phyloP scores from a whole-genome alignment of 2,113 vertebrate genomes.

The Hirundichthys speculiger region DNA sequence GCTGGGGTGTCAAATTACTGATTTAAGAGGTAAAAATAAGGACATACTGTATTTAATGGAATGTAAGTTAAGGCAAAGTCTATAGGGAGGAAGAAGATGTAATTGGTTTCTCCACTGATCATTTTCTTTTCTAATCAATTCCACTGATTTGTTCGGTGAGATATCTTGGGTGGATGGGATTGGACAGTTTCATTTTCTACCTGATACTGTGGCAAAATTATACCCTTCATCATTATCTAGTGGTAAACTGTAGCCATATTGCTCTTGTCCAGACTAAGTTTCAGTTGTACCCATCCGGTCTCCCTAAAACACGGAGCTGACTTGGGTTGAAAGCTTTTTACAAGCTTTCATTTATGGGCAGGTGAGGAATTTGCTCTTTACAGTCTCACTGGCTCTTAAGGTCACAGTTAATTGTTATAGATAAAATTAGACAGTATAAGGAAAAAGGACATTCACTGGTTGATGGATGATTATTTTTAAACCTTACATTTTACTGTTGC shows the following conservation, averaged over 20 bases:
- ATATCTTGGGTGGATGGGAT: conserved; percentile 36
- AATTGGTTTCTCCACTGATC: conserved; percentile 37
- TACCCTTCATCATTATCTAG: conserved; percentile 47
- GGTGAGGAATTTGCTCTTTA: too few relatives aligned
- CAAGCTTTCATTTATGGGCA: too few relatives aligned
- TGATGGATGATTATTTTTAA: too few relatives aligned
- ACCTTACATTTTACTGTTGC: too few relatives aligned
- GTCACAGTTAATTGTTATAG: too few relatives aligned
- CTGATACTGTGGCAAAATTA: conserved; percentile 49
- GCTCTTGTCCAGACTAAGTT: not conserved
- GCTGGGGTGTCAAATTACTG: conserved; percentile 63
- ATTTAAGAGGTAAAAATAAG: conserved; percentile 68
- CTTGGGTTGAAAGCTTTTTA: too few relatives aligned
- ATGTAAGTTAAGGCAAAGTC: conserved; percentile 11
- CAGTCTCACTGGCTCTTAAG: too few relatives aligned
- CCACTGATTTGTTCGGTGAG: conserved; percentile 19
- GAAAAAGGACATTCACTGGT: too few relatives aligned
- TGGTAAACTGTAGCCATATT: too few relatives aligned
- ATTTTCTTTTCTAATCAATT: conserved; percentile 25
- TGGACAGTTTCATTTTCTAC: conserved; percentile 37
- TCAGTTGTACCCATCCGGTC: too few relatives aligned
- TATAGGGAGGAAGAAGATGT: conserved; percentile 38
- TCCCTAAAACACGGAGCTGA: too few relatives aligned
- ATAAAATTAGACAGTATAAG: too few relatives aligned
- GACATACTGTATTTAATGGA: conserved; percentile 60